phyloP scores from a whole-genome alignment of 2,888 invertebrate species.

The Mythimna lalbum region DNA sequence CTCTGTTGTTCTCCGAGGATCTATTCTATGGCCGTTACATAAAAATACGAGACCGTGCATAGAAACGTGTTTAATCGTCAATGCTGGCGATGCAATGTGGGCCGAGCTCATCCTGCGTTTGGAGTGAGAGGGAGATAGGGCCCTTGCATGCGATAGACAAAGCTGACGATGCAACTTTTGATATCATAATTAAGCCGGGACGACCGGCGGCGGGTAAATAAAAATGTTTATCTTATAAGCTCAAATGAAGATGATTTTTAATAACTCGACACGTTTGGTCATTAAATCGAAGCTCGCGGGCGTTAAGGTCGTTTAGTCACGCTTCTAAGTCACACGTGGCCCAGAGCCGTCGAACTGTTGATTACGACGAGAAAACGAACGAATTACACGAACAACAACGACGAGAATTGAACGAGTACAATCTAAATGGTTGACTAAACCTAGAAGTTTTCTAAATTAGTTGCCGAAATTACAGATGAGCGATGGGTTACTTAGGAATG shows the following conservation, averaged over 20 bases:
- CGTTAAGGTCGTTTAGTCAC: conserved; percentile 71
- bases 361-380: conserved; percentile 57
- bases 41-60: conserved; percentile 88
- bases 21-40: conserved; percentile 67
- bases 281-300: conserved; percentile 77
- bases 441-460: background rate
- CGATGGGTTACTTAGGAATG: background rate
- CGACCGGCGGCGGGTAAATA: conserved; percentile 77
- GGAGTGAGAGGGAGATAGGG: conserved; percentile 75
- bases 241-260: conserved; percentile 83
- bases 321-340: conserved; percentile 66
- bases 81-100: conserved; percentile 79
- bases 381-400: too few relatives aligned
- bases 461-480: background rate
- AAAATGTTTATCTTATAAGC: conserved; percentile 85
- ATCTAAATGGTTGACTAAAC: conserved; percentile 30
- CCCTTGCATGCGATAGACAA: conserved; percentile 73
- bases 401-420: conserved; percentile 56
- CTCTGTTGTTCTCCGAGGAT: conserved; percentile 71
- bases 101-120: conserved; percentile 76
- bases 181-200: conserved; percentile 87
- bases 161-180: conserved; percentile 84
- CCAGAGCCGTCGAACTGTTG: conserved; percentile 62
- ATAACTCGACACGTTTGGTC: conserved; percentile 80
- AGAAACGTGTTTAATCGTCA: conserved; percentile 89